Evolutionary conservation across 1,140 invertebrate species (phyloP).

Genomic region (Aphidius gifuensis): DNA sequence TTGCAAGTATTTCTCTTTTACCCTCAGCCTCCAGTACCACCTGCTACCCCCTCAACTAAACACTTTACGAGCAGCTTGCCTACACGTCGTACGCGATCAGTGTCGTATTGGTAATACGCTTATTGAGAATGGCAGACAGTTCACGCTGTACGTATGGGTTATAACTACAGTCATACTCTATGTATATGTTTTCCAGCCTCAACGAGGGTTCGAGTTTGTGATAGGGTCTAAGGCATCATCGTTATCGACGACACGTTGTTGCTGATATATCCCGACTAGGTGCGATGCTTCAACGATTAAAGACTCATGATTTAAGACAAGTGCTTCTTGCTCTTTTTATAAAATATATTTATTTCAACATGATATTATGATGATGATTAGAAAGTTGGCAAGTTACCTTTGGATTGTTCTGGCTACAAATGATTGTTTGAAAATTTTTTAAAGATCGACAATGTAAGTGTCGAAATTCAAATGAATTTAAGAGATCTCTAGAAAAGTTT

Average conservation of each 20-base stretch:
- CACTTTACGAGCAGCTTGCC: constrained; percentile 55
- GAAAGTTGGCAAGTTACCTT: too few relatives aligned
- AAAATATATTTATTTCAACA: too few relatives aligned
- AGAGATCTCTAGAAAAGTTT: too few relatives aligned
- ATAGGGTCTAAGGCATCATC: constrained; percentile 9
- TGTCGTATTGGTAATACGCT: constrained; percentile 48
- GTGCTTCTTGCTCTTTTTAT: not conserved
- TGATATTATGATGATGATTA: too few relatives aligned
- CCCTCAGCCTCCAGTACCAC: constrained; percentile 27
- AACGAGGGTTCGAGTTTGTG: constrained; percentile 11
- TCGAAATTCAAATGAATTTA: too few relatives aligned
- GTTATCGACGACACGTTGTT: constrained; percentile 29
- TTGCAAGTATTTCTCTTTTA: not conserved
- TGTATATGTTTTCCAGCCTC: constrained; percentile 21
- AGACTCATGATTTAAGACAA: constrained; percentile 26
- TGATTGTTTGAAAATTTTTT: too few relatives aligned
- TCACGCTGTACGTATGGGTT: constrained; percentile 38
- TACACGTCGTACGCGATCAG: constrained; percentile 51
- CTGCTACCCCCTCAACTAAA: constrained; percentile 52
- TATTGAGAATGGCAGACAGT: constrained; percentile 53
- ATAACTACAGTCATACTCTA: constrained; percentile 15
- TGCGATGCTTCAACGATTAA: constrained; percentile 24
- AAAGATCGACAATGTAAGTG: too few relatives aligned
- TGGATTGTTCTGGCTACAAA: too few relatives aligned
- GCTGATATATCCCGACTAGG: constrained; percentile 23